Percentiles rank a stretch among this genome's conserved stretches.
Conservation (phyloP, 2,888 invertebrate genomes). For the Cryptops parisi region DNA sequence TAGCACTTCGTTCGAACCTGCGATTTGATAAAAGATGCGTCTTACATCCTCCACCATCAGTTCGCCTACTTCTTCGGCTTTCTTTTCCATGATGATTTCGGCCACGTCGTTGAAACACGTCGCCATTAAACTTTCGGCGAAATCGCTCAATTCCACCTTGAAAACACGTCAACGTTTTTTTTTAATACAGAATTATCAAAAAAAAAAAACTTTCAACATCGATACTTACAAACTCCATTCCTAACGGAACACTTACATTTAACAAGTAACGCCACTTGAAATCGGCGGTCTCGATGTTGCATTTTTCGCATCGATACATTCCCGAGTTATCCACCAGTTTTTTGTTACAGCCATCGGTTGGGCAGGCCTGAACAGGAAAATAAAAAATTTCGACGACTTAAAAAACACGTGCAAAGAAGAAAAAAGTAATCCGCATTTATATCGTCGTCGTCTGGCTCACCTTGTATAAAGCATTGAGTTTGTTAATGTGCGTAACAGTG, state of each 20-base stretch:
- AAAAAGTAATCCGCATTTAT: background rate
- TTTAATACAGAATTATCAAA: too few species aligned
- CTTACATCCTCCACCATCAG: too few species aligned
- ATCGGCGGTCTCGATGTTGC: constrained; percentile 63
- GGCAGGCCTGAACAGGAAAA: constrained; percentile 49
- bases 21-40: too few species aligned
- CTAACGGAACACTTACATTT: constrained; percentile 65
- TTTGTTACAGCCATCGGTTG: constrained; percentile 79
- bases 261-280: constrained; percentile 74
- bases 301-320: constrained; percentile 87
- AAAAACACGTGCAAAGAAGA: background rate
- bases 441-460: too few species aligned
- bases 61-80: constrained; percentile 62
- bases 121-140: constrained; percentile 73
- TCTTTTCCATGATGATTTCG: constrained; percentile 55
- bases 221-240: too few species aligned
- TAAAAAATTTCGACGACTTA: background rate
- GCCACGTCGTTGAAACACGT: constrained; percentile 78
- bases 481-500: constrained; percentile 57
- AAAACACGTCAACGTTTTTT: background rate
- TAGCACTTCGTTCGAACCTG: too few species aligned
- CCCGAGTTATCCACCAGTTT: constrained; percentile 84
- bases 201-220: too few species aligned
- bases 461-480: constrained; percentile 76
- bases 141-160: constrained; percentile 73